These are phyloP conservation scores for Gavialis gangeticus DNA, from an alignment of 2,113 vertebrate species.

Conservation along the genomic window DNA sequence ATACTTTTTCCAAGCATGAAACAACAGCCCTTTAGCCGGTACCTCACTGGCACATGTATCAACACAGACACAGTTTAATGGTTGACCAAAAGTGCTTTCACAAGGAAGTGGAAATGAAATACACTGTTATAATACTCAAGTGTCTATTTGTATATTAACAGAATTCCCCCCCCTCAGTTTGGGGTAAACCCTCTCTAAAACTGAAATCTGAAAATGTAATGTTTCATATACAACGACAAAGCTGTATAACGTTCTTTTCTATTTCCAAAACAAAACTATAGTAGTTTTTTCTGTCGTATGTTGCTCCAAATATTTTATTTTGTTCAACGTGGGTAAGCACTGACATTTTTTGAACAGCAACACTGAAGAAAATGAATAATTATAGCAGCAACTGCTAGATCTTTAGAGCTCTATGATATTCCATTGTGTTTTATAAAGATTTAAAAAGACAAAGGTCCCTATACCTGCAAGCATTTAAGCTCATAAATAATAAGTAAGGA, in stretches of 20 bases:
- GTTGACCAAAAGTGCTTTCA: constrained; percentile 15
- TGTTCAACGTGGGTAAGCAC: background rate
- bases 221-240: fast-evolving
- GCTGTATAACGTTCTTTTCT: background rate
- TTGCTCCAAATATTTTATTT: background rate
- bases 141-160: background rate
- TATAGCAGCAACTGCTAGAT: constrained; percentile 26
- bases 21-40: background rate
- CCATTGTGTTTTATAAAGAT: background rate
- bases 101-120: background rate
- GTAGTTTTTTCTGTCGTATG: background rate
- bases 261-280: constrained; percentile 8
- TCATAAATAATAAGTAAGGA: background rate
- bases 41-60: background rate
- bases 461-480: constrained; percentile 2
- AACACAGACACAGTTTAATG: background rate
- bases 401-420: constrained; percentile 30
- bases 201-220: background rate
- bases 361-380: constrained; percentile 38
- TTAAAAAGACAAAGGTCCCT: background rate
- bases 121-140: background rate
- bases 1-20: background rate
- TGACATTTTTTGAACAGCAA: background rate
- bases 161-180: constrained; percentile 3
- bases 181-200: background rate